Base-by-base conservation (phyloP, 2,888 invertebrate species). In the Cylloceria caligata region DNA sequence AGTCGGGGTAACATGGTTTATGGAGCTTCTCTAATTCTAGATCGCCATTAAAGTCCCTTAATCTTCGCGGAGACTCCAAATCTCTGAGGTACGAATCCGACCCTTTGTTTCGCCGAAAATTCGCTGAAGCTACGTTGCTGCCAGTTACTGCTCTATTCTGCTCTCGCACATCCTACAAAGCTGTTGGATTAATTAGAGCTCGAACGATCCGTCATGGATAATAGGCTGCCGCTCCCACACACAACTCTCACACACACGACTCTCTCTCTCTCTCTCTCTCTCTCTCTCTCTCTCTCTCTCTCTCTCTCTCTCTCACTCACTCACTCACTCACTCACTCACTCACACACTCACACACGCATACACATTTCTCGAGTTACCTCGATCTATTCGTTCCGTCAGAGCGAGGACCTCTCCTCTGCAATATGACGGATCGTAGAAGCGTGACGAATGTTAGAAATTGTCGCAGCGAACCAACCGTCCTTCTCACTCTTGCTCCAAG, bases 191-290 rank as follows among this genome's bases (percentile, higher is more conserved):
- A 81, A 81, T 81, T 81, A 72, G 71, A 67, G 64, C 80, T 72
- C 76, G 71, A 67, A 81, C 80, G 60, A 81, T 81, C 75, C 71
- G 80, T 81, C 80, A 81, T 64, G 71, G 80, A 76, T 80, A 80
- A 80, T 80, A 55, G 75, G 76, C 76, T 72, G 71, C 65, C 71
- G 52, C 80, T 72, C 80, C 80, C 67, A 76, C 71, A 64, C 71
- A 65, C 39, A 49, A n/a, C 67, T n/a, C 67, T 45, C 27, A 34
- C 5, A 3, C 5, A 3, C 42, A 1, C 36, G 60, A 45, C 4
- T 65, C 60, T 19, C 42, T 2, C 24, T 39, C 19, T n/a, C 39
- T 24, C 62, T 64, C 64, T 42, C 39, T 39, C 55, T 19, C 39
- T 13, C 55, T n/a, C n/a, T n/a, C n/a, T n/a, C n/a, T n/a, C n/a